Base-by-base conservation (phyloP, 2,113 vertebrate genomes). In the Neomonachus schauinslandi region DNA sequence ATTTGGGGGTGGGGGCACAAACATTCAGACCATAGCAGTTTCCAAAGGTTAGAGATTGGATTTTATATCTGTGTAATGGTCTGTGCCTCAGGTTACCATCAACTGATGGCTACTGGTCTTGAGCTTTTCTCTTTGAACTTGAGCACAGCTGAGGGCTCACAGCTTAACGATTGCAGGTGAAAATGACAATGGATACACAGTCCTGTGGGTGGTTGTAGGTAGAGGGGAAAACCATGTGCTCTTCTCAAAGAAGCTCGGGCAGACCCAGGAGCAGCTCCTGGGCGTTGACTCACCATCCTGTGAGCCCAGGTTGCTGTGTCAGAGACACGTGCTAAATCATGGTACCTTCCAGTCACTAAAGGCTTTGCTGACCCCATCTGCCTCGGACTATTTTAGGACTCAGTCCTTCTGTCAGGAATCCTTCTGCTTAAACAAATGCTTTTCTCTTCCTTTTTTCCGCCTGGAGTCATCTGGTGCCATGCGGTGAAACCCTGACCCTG, bases 381-480 rank as follows among this genome's bases (percentile, higher is more conserved):
- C 82, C 33, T 83, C 28, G 26, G 31, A 63, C 94, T 98, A 92
- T 97, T 96, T 98, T 97, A 80, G 79, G 86, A 76, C 51, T 91
- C 28, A 10, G 71, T 86, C 93, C 95, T 87, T 92, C 92, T 89
- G 82, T 96, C 77, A 89, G 96, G 85, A 89, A 53, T 89, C 88
- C 71, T 97, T 51, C 82, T 36, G 49, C 71, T 53, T 84, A 74
- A 76, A 81, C 49, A 91, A 92, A 85, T 63, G 51, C 28, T 39
- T 21, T n/a, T 13, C 26, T 33, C 21, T 7, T 8, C 13, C 1
- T 15, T 57, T 59, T 42, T 51, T 33, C 49, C 18, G 46, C 46
- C 61, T 61, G 55, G n/a, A 53, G 84, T 89, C 89, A 96, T 53
- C 53, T 91, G 77, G 31, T 88, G 9, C 19, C 19, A 5, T 26